phyloP scores from a whole-genome alignment of 2,797 vertebrate genomes.

The Mormyrops attenuatus region DNA sequence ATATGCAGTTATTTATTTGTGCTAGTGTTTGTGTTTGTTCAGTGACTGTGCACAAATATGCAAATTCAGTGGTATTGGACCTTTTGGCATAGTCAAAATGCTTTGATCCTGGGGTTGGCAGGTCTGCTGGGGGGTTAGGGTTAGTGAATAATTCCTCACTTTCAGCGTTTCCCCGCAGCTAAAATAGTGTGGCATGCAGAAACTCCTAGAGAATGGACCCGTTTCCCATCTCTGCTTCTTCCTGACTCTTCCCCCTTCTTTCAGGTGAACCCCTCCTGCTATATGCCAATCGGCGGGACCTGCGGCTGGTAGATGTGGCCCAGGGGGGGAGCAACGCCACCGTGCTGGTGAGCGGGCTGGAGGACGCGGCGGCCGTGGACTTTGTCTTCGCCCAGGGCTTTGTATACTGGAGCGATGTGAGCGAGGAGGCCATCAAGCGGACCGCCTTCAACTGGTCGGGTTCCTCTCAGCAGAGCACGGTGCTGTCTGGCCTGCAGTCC shows the following conservation, averaged over 20 bases:
- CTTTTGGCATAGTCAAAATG: not conserved
- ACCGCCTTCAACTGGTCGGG: conserved; percentile 76
- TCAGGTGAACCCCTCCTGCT: conserved; percentile 82
- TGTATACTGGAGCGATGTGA: conserved; percentile 97
- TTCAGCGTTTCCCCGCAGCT: not conserved
- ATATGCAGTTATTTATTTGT: not conserved
- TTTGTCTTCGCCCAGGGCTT: conserved; percentile 77
- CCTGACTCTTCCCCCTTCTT: not conserved
- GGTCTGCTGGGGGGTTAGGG: not conserved
- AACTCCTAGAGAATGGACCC: not conserved
- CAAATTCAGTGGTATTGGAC: not conserved
- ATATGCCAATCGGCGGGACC: conserved; percentile 89
- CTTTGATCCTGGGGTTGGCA: not conserved
- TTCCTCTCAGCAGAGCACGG: conserved; percentile 58
- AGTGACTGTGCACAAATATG: not conserved
- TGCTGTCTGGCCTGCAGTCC: conserved; percentile 83
- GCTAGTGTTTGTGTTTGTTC: not conserved
- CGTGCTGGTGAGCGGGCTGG: conserved; percentile 82
- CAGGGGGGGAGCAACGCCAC: conserved; percentile 80
- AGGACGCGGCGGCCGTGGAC: conserved; percentile 94
- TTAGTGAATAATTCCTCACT: not conserved
- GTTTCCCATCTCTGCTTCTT: not conserved
- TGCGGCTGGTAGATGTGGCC: conserved; percentile 82
- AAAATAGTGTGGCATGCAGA: not conserved
- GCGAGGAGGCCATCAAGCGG: conserved; percentile 92